Percentiles rank a stretch among this genome's conserved stretches.
Conservation (phyloP, 2,113 vertebrate species). For the Dinomys branickii region DNA sequence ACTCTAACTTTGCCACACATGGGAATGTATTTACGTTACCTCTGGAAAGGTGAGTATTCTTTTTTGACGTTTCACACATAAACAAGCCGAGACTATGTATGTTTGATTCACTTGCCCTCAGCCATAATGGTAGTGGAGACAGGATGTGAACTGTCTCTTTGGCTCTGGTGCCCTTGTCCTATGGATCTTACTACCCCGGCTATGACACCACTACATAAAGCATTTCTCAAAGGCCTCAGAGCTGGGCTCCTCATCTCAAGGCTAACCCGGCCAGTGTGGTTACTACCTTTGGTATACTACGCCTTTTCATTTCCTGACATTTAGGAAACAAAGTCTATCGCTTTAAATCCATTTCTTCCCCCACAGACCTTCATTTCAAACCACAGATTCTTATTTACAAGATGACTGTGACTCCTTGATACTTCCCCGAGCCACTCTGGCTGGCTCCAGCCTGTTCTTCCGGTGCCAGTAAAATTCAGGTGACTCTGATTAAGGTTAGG, state of each 20-base stretch:
- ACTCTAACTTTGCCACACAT: not conserved
- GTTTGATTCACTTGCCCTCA: not conserved
- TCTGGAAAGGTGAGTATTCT: not conserved
- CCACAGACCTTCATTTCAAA: not conserved
- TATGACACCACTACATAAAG: not conserved
- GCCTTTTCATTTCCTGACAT: not conserved
- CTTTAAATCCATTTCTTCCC: not conserved
- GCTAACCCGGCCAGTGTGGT: not conserved
- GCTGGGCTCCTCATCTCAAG: not conserved
- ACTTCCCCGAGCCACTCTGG: slow-evolving; percentile 22
- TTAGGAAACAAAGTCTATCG: not conserved
- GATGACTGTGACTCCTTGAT: not conserved
- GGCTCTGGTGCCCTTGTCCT: not conserved
- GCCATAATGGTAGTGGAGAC: not conserved
- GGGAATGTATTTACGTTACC: slow-evolving; percentile 10
- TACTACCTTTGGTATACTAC: slow-evolving; percentile 35
- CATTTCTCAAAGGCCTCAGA: not conserved
- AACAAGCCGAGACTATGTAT: not conserved
- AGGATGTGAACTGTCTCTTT: not conserved
- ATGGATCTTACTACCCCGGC: not conserved
- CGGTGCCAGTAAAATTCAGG: not conserved
- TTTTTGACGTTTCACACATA: slow-evolving; percentile 45
- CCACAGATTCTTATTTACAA: not conserved
- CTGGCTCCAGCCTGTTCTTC: slow-evolving; percentile 60
- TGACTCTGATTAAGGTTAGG: slow-evolving; percentile 58